Evolutionary conservation across 2,113 vertebrate genomes (phyloP), one percentile per base, ranked within the genome.

Genomic region (Tupaia tana): DNA sequence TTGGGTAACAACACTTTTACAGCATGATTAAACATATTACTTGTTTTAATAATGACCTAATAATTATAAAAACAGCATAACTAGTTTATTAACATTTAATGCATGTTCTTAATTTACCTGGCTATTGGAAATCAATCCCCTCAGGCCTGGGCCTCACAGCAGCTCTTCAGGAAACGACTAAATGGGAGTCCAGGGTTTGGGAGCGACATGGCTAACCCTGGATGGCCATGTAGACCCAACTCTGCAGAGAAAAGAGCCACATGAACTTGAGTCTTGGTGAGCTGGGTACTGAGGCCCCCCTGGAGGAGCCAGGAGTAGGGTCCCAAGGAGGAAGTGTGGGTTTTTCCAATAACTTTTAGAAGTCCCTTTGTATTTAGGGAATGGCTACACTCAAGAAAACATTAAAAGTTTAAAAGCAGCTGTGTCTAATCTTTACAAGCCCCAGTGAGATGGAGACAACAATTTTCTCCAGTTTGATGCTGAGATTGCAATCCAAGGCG

Each of bases 271-370:
- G 9, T 14, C 61, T 12, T 54, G 56, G 2, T 10, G 27, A 10
- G 2, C 10, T 9, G 16, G 13, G 25, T 19, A 16, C 25, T 19
- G 56, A 34, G 52, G 9, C 13, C 58, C 52, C 64, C 67, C 54
- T 13, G 14, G 34, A 25, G 29, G 22, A 18, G 6, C 5, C 24
- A 31, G 58, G 27, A 92, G 2, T n/a, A 16, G 19, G 9, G 7
- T 59, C 59, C 43, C 11, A 20, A 9, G 18, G 14, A 8, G 7
- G 1, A 13, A 43, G 7, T 0, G 1, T 13, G 1, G 9, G 10
- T 29, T 58, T n/a, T 3, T 43, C 43, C 43, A 43, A 43, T 43
- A 43, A 43, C 43, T 43, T 43, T 43, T 43, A 43, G 43, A 43
- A 43, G 43, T 43, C 43, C 43, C 43, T 43, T 43, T 43, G 4